These are phyloP conservation scores for Heteropelma amictum DNA, from an alignment of 2,888 invertebrate species.

Conservation along the genomic window DNA sequence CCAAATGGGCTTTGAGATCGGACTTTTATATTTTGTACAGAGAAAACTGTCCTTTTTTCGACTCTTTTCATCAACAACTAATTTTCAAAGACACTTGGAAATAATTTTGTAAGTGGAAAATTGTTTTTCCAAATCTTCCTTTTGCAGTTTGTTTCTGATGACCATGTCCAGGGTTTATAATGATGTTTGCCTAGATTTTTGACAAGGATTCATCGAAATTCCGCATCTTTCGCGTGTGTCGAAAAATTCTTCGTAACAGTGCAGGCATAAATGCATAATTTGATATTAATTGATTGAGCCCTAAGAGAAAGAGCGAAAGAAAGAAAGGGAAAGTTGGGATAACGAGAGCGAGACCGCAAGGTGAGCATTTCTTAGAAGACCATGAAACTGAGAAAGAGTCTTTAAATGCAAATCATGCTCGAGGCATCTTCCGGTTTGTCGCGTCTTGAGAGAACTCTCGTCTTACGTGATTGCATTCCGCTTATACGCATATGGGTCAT, in stretches of 20 bases:
- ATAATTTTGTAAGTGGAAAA: too few species aligned
- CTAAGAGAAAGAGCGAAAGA: neutral
- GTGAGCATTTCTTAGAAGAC: constrained; percentile 33
- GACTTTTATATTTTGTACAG: too few species aligned
- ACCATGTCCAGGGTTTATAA: too few species aligned
- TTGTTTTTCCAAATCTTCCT: too few species aligned
- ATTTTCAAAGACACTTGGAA: too few species aligned
- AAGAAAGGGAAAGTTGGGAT: constrained; percentile 11
- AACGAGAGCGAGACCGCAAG: constrained; percentile 40
- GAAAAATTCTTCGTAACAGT: neutral
- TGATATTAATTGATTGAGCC: constrained; percentile 15
- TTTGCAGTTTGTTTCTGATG: too few species aligned
- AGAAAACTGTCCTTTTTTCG: too few species aligned
- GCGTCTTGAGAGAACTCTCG: constrained; percentile 37
- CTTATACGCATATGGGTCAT: neutral
- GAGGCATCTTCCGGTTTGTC: constrained; percentile 47
- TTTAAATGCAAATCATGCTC: constrained; percentile 40
- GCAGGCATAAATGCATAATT: neutral
- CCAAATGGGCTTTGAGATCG: constrained; percentile 41
- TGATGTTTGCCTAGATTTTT: too few species aligned
- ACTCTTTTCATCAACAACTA: too few species aligned
- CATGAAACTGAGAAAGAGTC: constrained; percentile 23
- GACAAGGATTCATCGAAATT: neutral
- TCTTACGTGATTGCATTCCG: constrained; percentile 45
- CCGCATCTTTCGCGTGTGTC: neutral